These are phyloP conservation scores for Chymomyza caudatula DNA, from an alignment of 2,888 invertebrate species.

Conservation along the genomic window DNA sequence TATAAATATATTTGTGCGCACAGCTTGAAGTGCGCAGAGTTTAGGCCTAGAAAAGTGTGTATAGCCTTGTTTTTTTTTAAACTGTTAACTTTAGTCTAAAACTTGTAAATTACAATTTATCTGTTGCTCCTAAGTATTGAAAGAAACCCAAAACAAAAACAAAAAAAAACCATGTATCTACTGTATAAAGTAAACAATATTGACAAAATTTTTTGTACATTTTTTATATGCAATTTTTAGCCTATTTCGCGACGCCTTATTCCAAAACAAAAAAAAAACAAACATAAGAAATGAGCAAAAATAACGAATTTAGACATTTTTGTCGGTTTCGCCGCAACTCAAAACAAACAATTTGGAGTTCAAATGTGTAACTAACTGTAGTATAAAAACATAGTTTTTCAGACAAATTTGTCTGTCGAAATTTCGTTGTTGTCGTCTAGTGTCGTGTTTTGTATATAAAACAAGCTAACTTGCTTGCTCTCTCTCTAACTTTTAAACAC, in stretches of 20 bases:
- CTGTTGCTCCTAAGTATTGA: neutral
- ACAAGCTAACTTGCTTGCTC: slow-evolving; percentile 37
- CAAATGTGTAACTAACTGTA: slow-evolving; percentile 28
- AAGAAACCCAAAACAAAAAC: neutral
- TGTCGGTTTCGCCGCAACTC: slow-evolving; percentile 42
- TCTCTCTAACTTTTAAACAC: slow-evolving; percentile 35
- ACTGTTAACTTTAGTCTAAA: neutral
- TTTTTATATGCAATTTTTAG: slow-evolving; percentile 56
- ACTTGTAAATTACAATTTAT: slow-evolving; percentile 53
- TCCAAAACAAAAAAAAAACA: slow-evolving; percentile 34
- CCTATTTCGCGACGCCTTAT: slow-evolving; percentile 62
- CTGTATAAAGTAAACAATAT: slow-evolving; percentile 51
- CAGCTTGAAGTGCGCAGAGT: slow-evolving; percentile 48
- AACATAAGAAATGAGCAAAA: slow-evolving; percentile 15
- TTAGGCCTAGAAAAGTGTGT: slow-evolving; percentile 41
- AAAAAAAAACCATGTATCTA: neutral
- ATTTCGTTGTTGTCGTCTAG: slow-evolving; percentile 35
- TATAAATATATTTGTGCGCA: slow-evolving; percentile 15
- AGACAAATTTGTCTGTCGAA: neutral
- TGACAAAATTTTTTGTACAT: slow-evolving; percentile 52
- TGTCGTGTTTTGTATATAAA: slow-evolving; percentile 53
- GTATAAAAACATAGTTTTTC: slow-evolving; percentile 20
- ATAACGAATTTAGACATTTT: slow-evolving; percentile 54
- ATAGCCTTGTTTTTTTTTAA: slow-evolving; percentile 2
- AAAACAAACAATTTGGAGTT: slow-evolving; percentile 14